Base-by-base conservation (phyloP, 2,113 vertebrate genomes). In the Gorilla gorilla region DNA sequence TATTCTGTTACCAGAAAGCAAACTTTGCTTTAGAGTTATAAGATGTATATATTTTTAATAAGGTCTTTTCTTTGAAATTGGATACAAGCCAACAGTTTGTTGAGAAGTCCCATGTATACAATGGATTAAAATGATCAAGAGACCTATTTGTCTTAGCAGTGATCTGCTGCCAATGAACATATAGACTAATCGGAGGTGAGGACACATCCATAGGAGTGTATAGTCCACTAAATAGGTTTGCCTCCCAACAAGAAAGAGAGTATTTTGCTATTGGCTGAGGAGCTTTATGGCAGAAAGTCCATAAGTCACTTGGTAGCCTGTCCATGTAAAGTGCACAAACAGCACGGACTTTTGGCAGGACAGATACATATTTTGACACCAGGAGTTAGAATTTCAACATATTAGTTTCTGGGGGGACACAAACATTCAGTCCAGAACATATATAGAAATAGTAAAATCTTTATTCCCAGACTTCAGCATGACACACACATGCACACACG, bases 291-390 rank as follows among this genome's bases (percentile, higher is more conserved):
- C 17, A 20, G 12, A 76, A 94, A 55, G 2, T 79, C 70, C 68
- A 70, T 89, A 95, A 91, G 76, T 93, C 89, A 55, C 8, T 78
- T 55, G 17, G 4, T 92, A n/a, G 48, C n/a, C 40, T 89, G 18
- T 86, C 40, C 13, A 8, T 89, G 10, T 83, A 32, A 92, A 82
- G 12, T 57, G 23, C 66, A 43, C 82, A 83, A 95, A 91, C 76
- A n/a, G 50, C 40, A 23, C 8, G 73, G 66, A 76, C 81, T 97
- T 92, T 93, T 79, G 40, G 73, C 83, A 93, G 8, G 10, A 70
- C 32, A 64, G 35, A 86, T 35, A 89, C 40, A 80, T 59, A 88
- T 89, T 96, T 91, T 83, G 85, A 97, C 35, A 68, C 81, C 66
- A 13, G 25, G 17, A 4, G 35, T 80, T 72, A 73, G 52, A 35